phyloP scores from a whole-genome alignment of 2,113 vertebrate genomes.

The Grammomys surdaster region DNA sequence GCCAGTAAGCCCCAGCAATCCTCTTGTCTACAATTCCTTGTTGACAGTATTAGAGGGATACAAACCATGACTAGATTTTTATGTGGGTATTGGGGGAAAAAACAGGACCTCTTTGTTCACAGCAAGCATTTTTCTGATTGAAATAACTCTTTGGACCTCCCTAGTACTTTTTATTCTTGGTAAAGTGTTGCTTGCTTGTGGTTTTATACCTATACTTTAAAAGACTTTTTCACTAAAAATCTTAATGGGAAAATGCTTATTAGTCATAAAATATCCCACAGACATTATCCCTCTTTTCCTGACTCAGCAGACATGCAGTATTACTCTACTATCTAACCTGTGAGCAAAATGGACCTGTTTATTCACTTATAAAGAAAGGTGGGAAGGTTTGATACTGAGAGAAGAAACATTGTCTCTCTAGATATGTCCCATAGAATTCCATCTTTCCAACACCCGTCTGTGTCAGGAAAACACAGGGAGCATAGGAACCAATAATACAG shows the following conservation, averaged over 20 bases:
- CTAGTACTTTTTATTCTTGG: not conserved
- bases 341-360: not conserved
- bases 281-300: not conserved
- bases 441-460: not conserved
- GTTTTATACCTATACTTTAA: not conserved
- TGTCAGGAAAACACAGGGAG: not conserved
- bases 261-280: not conserved
- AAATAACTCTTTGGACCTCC: not conserved
- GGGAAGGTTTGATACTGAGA: not conserved
- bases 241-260: not conserved
- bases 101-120: not conserved
- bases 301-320: not conserved
- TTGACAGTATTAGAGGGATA: too few species aligned
- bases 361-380: slow-evolving; percentile 23
- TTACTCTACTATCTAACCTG: not conserved
- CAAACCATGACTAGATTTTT: not conserved
- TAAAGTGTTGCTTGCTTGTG: not conserved
- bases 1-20: not conserved
- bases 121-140: not conserved
- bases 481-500: not conserved
- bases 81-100: not conserved
- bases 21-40: not conserved
- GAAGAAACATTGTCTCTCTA: not conserved
- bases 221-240: not conserved
- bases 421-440: not conserved